phyloP scores from a whole-genome alignment of 2,888 invertebrate species.

The Megamerina dolium region DNA sequence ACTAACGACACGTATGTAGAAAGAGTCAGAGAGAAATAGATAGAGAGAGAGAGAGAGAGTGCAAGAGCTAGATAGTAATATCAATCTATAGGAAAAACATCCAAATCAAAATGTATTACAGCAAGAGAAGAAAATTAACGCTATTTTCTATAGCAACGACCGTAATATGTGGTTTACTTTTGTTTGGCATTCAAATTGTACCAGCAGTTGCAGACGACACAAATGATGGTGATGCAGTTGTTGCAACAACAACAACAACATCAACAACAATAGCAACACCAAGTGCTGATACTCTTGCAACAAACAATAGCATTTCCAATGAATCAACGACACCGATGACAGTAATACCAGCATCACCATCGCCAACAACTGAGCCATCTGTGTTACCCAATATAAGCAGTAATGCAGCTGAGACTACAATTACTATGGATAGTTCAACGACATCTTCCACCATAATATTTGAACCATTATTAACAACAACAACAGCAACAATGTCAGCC shows the following conservation, averaged over 20 bases:
- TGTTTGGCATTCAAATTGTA: slow-evolving; percentile 38
- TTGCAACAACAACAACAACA: slow-evolving; percentile 10
- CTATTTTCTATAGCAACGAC: slow-evolving; percentile 12
- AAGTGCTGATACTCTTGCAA: slow-evolving; percentile 4
- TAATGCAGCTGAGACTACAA: slow-evolving; percentile 3
- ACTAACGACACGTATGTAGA: too few relatives aligned
- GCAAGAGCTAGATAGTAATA: too few relatives aligned
- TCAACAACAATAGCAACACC: slow-evolving; percentile 10
- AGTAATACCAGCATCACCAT: slow-evolving; percentile 9
- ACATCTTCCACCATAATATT: slow-evolving; percentile 20
- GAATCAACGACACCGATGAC: slow-evolving; percentile 15
- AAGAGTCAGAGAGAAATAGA: too few relatives aligned
- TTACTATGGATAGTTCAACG: slow-evolving; percentile 25
- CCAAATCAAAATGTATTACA: slow-evolving; percentile 14
- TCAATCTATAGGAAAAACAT: too few relatives aligned
- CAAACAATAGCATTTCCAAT: slow-evolving; percentile 8
- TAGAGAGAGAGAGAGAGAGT: too few relatives aligned
- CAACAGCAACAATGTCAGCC: slow-evolving; percentile 13
- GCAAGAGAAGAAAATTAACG: slow-evolving; percentile 24
- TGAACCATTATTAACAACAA: slow-evolving; percentile 15
- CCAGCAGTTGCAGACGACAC: slow-evolving; percentile 32
- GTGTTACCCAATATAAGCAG: slow-evolving; percentile 21
- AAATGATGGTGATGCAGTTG: slow-evolving; percentile 13
- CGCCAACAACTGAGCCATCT: slow-evolving; percentile 4
- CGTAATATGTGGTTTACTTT: slow-evolving; percentile 38